A percentile compares a stretch with the other conserved stretches of the same genome.
phyloP scores from a whole-genome alignment of 2,797 vertebrate species.

The Mergus octosetaceus region DNA sequence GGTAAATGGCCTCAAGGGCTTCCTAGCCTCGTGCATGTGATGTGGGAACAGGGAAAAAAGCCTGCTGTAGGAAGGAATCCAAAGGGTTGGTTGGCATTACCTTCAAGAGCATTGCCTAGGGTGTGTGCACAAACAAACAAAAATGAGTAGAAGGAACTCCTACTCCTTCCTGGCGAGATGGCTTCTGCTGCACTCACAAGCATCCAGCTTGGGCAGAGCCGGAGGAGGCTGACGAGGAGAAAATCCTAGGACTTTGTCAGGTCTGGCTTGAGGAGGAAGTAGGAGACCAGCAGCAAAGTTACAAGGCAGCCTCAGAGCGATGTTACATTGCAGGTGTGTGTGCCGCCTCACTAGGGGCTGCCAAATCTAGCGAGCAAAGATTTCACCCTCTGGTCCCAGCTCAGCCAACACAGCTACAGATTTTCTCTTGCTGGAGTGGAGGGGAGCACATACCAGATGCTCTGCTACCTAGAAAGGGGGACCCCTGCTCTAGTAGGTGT shows the following conservation, averaged over 20 bases:
- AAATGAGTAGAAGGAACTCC: background rate
- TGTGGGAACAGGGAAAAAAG: background rate
- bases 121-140: background rate
- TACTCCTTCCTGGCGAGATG: background rate
- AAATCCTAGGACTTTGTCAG: background rate
- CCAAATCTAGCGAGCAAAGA: background rate
- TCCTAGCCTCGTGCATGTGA: background rate
- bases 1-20: background rate
- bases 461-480: background rate
- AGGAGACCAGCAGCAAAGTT: background rate
- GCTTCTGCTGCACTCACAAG: background rate
- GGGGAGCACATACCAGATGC: accelerated
- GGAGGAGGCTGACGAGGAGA: background rate
- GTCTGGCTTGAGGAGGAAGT: background rate
- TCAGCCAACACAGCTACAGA: background rate
- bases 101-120: background rate
- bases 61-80: background rate
- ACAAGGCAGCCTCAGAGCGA: background rate
- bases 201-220: background rate
- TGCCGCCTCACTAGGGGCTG: background rate
- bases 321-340: background rate
- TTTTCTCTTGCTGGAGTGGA: background rate
- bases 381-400: background rate
- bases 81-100: background rate
- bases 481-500: background rate